phyloP scores from a whole-genome alignment of 2,797 vertebrate genomes.

The Typhlichthys subterraneus region DNA sequence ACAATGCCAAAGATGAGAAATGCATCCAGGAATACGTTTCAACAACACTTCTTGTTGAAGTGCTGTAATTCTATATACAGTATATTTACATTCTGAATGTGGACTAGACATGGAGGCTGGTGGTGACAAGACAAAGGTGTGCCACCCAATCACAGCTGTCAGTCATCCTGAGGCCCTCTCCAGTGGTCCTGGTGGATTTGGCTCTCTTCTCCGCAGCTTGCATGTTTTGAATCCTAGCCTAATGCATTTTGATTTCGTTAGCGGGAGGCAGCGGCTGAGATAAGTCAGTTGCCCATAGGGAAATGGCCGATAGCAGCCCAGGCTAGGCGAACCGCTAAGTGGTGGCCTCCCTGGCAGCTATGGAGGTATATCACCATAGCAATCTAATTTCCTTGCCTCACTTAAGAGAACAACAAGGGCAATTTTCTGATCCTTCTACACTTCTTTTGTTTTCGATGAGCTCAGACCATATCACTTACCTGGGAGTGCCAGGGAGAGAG shows the following conservation, averaged over 20 bases:
- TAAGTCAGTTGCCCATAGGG: slow-evolving; percentile 17
- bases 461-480: slow-evolving; percentile 26
- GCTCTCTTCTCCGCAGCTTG: slow-evolving; percentile 1
- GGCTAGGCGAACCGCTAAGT: slow-evolving; percentile 47
- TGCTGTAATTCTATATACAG: background rate
- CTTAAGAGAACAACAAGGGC: slow-evolving; percentile 59
- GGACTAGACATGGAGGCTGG: slow-evolving; percentile 1
- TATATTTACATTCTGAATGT: slow-evolving; percentile 7
- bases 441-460: slow-evolving; percentile 30
- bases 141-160: slow-evolving; percentile 20
- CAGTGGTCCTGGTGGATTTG: slow-evolving; percentile 7
- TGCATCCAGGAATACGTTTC: slow-evolving; percentile 15
- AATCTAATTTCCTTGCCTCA: slow-evolving; percentile 60
- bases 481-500: background rate
- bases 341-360: slow-evolving; percentile 40
- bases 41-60: slow-evolving; percentile 18
- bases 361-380: slow-evolving; percentile 44
- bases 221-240: slow-evolving; percentile 23
- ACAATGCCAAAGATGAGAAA: slow-evolving; percentile 1
- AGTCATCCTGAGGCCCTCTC: slow-evolving; percentile 15
- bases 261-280: slow-evolving; percentile 25
- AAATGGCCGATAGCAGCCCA: slow-evolving; percentile 35
- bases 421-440: slow-evolving; percentile 60
- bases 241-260: slow-evolving; percentile 42
- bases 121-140: slow-evolving; percentile 9